Conservation (phyloP, 92 coral and sea anemone genomes). For the Zoanthus sansibaricus region DNA sequence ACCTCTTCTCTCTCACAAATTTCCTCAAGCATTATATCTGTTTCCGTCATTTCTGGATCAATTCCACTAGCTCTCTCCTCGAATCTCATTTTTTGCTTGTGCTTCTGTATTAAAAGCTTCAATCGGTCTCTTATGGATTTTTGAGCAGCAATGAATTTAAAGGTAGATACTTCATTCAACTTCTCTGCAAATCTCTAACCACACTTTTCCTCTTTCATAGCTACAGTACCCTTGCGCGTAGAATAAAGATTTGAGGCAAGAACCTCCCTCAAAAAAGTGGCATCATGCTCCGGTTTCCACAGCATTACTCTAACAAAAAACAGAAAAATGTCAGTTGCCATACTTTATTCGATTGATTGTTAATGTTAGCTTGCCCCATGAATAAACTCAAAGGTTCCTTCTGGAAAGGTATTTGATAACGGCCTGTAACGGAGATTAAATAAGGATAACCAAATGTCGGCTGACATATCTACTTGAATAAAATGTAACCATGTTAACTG, state of each 20-base stretch:
- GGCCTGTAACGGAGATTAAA: background rate
- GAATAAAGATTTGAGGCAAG: slow-evolving; percentile 23
- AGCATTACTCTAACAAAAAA: slow-evolving; percentile 1
- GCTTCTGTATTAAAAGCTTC: slow-evolving; percentile 19
- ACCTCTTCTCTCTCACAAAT: slow-evolving; percentile 27
- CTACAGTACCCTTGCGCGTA: slow-evolving; percentile 23
- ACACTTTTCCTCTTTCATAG: slow-evolving; percentile 12
- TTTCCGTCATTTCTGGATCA: slow-evolving; percentile 12
- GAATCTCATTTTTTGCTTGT: slow-evolving; percentile 21
- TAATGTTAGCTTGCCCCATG: no score
- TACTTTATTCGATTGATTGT: no score
- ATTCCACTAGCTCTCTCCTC: slow-evolving; percentile 16
- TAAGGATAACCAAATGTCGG: slow-evolving; percentile 12
- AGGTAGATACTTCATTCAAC: background rate
- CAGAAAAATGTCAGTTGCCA: background rate
- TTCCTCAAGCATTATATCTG: slow-evolving; percentile 9
- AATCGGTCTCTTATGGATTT: slow-evolving; percentile 21
- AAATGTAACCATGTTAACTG: slow-evolving; percentile 13
- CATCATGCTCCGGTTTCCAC: slow-evolving; percentile 25
- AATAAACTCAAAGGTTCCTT: slow-evolving; percentile 3
- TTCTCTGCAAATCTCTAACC: slow-evolving; percentile 16
- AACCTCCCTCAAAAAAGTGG: slow-evolving; percentile 14
- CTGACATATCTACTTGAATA: background rate
- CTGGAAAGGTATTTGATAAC: slow-evolving; percentile 19
- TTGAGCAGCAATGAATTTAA: slow-evolving; percentile 7